These are phyloP conservation scores for Heliconius nattereri DNA, from an alignment of 1,140 invertebrate genomes.

Conservation along the genomic window DNA sequence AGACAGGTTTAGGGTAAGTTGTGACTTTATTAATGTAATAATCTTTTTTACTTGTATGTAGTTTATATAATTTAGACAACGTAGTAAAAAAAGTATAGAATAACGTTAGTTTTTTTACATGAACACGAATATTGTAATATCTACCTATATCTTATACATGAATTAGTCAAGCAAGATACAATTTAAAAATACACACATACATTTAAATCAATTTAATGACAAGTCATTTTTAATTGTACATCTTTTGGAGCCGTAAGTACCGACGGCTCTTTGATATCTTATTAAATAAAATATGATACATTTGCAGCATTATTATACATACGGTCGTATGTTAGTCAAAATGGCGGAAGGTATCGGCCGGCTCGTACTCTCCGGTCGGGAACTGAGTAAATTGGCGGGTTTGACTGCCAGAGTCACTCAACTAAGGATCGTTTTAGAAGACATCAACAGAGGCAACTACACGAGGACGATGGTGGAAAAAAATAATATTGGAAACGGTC, in stretches of 20 bases:
- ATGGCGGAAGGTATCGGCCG: slow-evolving; percentile 98
- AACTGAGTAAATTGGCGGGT: slow-evolving; percentile 95
- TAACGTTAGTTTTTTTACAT: not conserved
- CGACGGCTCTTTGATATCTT: too few species aligned
- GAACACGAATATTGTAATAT: too few species aligned
- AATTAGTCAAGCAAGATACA: too few species aligned
- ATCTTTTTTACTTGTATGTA: not conserved
- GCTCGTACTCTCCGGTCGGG: slow-evolving; percentile 95
- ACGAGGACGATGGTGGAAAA: slow-evolving; percentile 91
- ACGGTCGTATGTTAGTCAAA: slow-evolving; percentile 97
- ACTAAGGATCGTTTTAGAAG: slow-evolving; percentile 92
- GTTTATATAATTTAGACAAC: not conserved
- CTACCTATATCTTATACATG: too few species aligned
- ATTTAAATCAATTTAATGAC: too few species aligned
- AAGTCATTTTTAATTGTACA: not conserved
- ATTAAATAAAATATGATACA: not conserved
- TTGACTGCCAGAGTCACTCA: slow-evolving; percentile 96
- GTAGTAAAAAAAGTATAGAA: not conserved
- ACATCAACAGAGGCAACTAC: slow-evolving; percentile 93
- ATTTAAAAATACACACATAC: too few species aligned
- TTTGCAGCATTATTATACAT: slow-evolving; percentile 93
- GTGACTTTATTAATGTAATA: not conserved
- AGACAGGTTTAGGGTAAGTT: slow-evolving; percentile 85
- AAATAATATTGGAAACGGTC: slow-evolving; percentile 15
- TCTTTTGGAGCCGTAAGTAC: too few species aligned